A percentile compares a stretch with the other conserved stretches of the same genome.
phyloP scores from a whole-genome alignment of 2,113 vertebrate genomes.

The Melanerpes aurifrons region DNA sequence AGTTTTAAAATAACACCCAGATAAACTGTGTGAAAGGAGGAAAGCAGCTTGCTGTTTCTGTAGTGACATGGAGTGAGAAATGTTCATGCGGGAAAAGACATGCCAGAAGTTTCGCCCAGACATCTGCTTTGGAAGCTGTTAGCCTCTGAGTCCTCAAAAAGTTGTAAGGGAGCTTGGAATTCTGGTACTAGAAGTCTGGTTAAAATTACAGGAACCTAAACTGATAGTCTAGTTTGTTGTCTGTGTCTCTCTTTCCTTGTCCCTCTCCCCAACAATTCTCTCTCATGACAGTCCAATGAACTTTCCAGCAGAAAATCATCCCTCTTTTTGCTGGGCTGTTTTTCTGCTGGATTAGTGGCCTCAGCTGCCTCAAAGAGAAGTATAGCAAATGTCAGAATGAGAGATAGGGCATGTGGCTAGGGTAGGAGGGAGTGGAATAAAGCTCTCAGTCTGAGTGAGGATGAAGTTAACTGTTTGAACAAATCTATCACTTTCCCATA shows the following conservation, averaged over 20 bases:
- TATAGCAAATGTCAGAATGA: background rate
- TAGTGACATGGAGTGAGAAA: background rate
- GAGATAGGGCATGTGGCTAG: background rate
- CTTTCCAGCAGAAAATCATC: conserved; percentile 44
- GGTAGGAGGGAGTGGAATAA: background rate
- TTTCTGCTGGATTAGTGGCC: conserved; percentile 30
- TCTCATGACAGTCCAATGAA: conserved; percentile 27
- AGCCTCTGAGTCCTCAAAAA: background rate
- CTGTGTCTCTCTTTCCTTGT: conserved; percentile 3
- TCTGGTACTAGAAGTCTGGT: background rate
- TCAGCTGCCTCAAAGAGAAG: background rate
- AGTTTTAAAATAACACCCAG: background rate
- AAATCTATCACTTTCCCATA: background rate
- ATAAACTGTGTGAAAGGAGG: background rate
- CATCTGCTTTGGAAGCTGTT: background rate
- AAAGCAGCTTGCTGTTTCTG: background rate
- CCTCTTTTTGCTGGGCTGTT: conserved; percentile 29
- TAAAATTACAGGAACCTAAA: background rate
- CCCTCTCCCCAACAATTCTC: background rate
- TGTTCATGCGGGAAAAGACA: background rate
- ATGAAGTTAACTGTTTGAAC: background rate
- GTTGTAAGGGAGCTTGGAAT: background rate
- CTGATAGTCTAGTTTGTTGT: background rate
- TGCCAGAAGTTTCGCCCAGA: background rate
- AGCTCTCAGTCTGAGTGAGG: background rate